Evolutionary conservation across 2,113 vertebrate species (phyloP).

Genomic region (Microtus richardsoni): DNA sequence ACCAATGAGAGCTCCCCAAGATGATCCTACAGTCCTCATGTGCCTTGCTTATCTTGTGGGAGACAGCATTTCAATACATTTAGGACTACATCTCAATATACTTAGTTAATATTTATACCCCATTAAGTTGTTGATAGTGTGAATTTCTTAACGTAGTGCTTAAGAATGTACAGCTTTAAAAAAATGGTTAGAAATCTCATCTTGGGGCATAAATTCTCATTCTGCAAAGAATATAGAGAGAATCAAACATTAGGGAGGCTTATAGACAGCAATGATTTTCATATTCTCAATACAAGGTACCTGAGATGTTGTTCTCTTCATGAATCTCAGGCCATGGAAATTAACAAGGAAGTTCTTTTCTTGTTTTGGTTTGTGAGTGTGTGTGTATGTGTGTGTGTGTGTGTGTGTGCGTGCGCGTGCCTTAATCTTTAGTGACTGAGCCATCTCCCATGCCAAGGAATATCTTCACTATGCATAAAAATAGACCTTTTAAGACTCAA

Average conservation of each 20-base stretch:
- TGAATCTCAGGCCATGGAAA: not conserved
- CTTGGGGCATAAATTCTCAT: conserved; percentile 24
- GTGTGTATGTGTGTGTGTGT: not conserved
- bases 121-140: conserved; percentile 61
- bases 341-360: not conserved
- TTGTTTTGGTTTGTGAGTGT: not conserved
- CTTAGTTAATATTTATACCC: conserved; percentile 60
- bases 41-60: conserved; percentile 57
- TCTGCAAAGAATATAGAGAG: conserved; percentile 52
- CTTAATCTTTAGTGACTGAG: not conserved
- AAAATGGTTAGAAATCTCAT: conserved; percentile 64
- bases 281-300: not conserved
- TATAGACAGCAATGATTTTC: conserved; percentile 4
- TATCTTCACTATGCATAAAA: not conserved
- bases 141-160: conserved; percentile 48
- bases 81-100: conserved; percentile 17
- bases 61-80: conserved; percentile 47
- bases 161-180: conserved; percentile 56
- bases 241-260: conserved; percentile 8
- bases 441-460: not conserved
- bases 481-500: not conserved
- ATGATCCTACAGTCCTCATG: conserved; percentile 12
- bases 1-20: not conserved
- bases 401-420: too few species aligned
- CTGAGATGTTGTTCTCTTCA: not conserved